Base-by-base conservation (phyloP, 2,888 invertebrate species). In the Eupithecia vulgata region DNA sequence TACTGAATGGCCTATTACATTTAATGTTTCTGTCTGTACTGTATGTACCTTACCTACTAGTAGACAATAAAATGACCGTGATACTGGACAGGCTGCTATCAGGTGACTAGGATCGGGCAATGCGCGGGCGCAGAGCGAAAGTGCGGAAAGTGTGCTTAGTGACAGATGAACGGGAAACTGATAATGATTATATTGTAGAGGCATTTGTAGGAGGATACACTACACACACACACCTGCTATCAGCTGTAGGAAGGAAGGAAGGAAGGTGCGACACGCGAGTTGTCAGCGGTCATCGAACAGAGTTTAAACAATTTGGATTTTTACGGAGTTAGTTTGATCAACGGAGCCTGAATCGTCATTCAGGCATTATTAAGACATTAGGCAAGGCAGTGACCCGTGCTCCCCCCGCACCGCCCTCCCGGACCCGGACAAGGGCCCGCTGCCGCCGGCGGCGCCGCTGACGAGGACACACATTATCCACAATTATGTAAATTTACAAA, bases 61-160 rank as follows among this genome's bases (percentile, higher is more conserved):
- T n/a, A n/a, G 30, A 30, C 30, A 30, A 30, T 30, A 30, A 30
- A 30, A 30, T 30, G 30, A 30, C 30, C 30, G 30, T 30, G 30
- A 30, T 30, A 3, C 1, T 5, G 1, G 45, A 45, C 17, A 45
- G 45, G 17, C 45, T 21, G 13, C 59, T 30, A 13, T 59, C 74
- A 79, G 74, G 70, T 76, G 67, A 81, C 83, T 82, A 81, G 83
- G 84, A 82, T 80, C 77, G 76, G 68, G 72, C 75, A 76, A 75
- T 75, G 74, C 67, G 73, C 62, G 74, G 79, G 68, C 76, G 73
- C 72, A 72, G 68, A 85, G 87, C 83, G 87, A 87, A 87, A 87
- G 86, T 86, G 83, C 78, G 82, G 84, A 73, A 78, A 79, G 77
- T n/a, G n/a, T n/a, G n/a, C n/a, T n/a, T n/a, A n/a, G n/a, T 77